Conservation (phyloP, 2,797 vertebrate genomes). For the Pempheris klunzingeri region DNA sequence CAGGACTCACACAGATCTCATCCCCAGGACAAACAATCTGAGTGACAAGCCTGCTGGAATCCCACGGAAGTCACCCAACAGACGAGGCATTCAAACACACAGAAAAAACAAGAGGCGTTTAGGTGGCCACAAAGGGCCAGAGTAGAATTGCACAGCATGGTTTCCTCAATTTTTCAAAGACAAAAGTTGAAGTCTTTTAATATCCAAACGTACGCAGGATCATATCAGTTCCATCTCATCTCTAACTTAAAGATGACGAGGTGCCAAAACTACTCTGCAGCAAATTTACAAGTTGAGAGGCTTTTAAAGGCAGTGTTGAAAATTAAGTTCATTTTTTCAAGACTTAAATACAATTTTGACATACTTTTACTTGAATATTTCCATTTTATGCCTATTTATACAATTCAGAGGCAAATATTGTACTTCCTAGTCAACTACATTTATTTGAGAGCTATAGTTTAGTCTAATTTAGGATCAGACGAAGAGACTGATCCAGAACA, state of each 20-base stretch:
- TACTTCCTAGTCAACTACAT: background rate
- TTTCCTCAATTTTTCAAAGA: conserved; percentile 15
- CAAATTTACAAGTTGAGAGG: background rate
- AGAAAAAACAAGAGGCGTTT: conserved; percentile 68
- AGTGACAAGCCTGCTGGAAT: conserved; percentile 79
- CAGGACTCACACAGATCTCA: conserved; percentile 74
- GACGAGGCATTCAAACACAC: conserved; percentile 71
- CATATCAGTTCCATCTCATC: background rate
- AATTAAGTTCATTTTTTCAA: background rate
- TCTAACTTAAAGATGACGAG: background rate
- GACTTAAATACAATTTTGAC: background rate
- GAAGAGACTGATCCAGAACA: background rate
- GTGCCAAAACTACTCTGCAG: background rate
- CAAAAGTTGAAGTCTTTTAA: conserved; percentile 30
- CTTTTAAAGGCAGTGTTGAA: background rate
- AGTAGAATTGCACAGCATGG: conserved; percentile 55
- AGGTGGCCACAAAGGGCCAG: conserved; percentile 56
- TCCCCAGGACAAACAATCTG: conserved; percentile 82
- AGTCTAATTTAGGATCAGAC: background rate
- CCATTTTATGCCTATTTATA: background rate
- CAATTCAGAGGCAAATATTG: background rate
- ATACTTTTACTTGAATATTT: background rate
- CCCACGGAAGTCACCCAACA: conserved; percentile 77
- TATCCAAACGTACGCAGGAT: background rate
- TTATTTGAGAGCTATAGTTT: background rate